Base-by-base conservation (phyloP, 2,888 invertebrate species). In the Tupiocoris notatus region DNA sequence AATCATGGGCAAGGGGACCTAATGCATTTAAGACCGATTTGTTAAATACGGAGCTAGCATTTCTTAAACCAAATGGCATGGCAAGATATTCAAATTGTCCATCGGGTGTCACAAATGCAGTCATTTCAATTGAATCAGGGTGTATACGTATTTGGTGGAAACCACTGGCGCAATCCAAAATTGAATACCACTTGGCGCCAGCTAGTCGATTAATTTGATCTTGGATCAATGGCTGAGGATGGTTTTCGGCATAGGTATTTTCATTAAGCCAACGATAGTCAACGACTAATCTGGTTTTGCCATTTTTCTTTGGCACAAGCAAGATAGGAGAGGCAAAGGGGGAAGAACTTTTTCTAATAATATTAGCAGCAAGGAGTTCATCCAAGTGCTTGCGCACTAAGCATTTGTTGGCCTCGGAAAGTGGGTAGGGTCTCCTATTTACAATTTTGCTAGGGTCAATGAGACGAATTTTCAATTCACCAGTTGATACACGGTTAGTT, bases 1-100 rank as follows among this genome's bases (percentile, higher is more conserved):
- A 79, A 59, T 80, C 25, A 0, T 64, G 25, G 1, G 81, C 79
- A 0, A 83, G 70, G 1, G 81, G 80, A 63, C 79, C 54, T 57
- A 83, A 83, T 9, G 83, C 81, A 18, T 78, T 79, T 18, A 79
- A 82, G 0, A 84, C 79, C 9, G 66, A 23, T 54, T n/a, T 9
- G 16, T n/a, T 23, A 21, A 54, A 66, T 16, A 63, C 63, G 25
- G 63, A 63, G 23, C 63, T 63, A 1, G 63, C 63, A 23, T 63
- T 63, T 16, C 17, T 63, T 3, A 63, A 24, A 7, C 63, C 63
- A 23, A 63, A 63, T n/a, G 63, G 63, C 63, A 63, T 63, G 7
- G 63, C n/a, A 7, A 63, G 24, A 16, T 23, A 63, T 63, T 63
- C 63, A 63, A 23, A 63, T 63, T 63, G 22, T 7, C 63, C 63